Evolutionary conservation across 2,888 invertebrate genomes (phyloP).

Genomic region (Baccha elongata): DNA sequence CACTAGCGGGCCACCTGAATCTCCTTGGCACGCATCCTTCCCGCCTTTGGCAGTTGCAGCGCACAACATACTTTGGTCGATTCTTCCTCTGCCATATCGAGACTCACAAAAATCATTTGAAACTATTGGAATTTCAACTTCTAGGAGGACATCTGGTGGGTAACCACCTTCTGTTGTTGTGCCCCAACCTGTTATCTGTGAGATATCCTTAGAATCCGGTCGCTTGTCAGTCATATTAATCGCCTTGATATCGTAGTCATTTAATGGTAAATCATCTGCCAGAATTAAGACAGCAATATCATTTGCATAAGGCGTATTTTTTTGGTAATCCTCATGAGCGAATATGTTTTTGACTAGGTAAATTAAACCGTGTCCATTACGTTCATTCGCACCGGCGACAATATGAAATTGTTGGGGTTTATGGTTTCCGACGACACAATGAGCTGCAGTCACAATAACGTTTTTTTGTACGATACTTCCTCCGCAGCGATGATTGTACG

Average conservation of each 20-base stretch:
- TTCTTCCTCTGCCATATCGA: constrained; percentile 74
- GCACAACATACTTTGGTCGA: constrained; percentile 78
- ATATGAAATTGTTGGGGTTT: constrained; percentile 77
- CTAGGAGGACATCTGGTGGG: constrained; percentile 75
- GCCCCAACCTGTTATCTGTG: constrained; percentile 79
- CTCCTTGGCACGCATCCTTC: constrained; percentile 78
- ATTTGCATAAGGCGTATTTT: constrained; percentile 81
- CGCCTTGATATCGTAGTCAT: constrained; percentile 77
- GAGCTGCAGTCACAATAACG: constrained; percentile 78
- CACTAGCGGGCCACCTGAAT: constrained; percentile 79
- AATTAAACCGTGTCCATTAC: constrained; percentile 82
- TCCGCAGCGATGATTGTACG: constrained; percentile 77
- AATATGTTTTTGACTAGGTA: constrained; percentile 82
- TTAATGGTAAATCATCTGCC: constrained; percentile 76
- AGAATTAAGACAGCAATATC: constrained; percentile 83
- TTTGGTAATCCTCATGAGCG: constrained; percentile 83
- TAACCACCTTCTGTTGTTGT: constrained; percentile 74
- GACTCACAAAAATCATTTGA: constrained; percentile 74
- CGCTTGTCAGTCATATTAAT: constrained; percentile 75
- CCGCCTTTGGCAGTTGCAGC: constrained; percentile 78
- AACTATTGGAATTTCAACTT: constrained; percentile 77
- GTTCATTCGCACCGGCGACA: constrained; percentile 84
- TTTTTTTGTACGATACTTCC: constrained; percentile 76
- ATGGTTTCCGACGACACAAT: constrained; percentile 75
- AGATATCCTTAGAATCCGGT: constrained; percentile 70